These are phyloP conservation scores for Lontra canadensis DNA, from an alignment of 2,113 vertebrate genomes.

Conservation along the genomic window DNA sequence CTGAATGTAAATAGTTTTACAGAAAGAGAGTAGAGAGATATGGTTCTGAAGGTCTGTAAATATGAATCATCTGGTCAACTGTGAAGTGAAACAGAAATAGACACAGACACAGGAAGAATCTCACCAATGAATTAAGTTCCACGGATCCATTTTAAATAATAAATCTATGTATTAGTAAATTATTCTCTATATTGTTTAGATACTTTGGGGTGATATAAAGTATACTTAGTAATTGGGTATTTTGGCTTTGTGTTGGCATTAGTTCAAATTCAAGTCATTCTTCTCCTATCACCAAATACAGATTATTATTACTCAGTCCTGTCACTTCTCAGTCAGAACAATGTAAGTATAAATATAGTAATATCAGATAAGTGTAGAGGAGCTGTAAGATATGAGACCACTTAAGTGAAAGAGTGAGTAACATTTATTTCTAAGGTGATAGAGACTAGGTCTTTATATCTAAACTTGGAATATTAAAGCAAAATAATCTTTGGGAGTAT, in stretches of 20 bases:
- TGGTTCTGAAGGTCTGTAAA: neutral
- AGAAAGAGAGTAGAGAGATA: neutral
- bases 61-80: neutral
- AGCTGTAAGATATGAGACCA: neutral
- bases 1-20: neutral
- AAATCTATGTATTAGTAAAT: neutral
- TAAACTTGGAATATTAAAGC: neutral
- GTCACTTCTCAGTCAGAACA: neutral
- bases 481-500: neutral
- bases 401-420: neutral
- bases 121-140: neutral
- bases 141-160: neutral
- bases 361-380: neutral
- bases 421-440: conserved; percentile 23
- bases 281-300: neutral
- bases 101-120: neutral
- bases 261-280: neutral
- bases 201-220: neutral
- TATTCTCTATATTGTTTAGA: neutral
- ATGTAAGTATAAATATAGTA: neutral
- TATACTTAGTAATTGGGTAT: neutral
- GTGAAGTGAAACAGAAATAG: neutral
- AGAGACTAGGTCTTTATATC: neutral
- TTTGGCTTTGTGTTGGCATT: neutral
- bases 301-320: neutral